A percentile compares a stretch with the other conserved stretches of the same genome.
Conservation (phyloP, 2,797 vertebrate species). For the Poecilia velifera region DNA sequence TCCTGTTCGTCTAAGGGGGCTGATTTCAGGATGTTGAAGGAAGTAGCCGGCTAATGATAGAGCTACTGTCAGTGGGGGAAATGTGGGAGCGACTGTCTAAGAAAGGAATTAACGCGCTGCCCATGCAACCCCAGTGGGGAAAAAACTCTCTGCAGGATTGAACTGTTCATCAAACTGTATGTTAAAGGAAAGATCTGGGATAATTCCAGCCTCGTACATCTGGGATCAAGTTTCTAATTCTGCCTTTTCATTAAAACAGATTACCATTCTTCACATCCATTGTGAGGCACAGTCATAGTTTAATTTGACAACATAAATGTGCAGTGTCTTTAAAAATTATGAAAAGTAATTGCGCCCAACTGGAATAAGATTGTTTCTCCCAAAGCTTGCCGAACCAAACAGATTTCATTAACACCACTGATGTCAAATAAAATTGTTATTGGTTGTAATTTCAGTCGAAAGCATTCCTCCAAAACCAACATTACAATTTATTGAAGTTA, state of each 20-base stretch:
- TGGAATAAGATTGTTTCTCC: conserved; percentile 30
- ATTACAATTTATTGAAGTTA: background rate
- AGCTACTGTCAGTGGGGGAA: conserved; percentile 39
- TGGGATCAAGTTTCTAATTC: conserved; percentile 73
- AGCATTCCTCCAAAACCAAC: background rate
- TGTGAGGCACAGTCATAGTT: conserved; percentile 58
- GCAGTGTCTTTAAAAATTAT: conserved; percentile 53
- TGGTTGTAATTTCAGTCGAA: background rate
- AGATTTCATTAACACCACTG: background rate
- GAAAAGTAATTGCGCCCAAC: conserved; percentile 59
- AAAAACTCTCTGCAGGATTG: conserved; percentile 73
- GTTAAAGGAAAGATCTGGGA: conserved; percentile 57
- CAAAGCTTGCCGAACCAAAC: conserved; percentile 20
- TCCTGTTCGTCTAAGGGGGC: conserved; percentile 66
- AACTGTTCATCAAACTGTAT: conserved; percentile 65
- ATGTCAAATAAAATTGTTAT: background rate
- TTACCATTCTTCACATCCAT: conserved; percentile 71
- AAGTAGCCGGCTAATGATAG: conserved; percentile 57
- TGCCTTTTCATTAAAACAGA: conserved; percentile 72
- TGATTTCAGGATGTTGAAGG: conserved; percentile 70
- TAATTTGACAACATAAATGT: conserved; percentile 68
- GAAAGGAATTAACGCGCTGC: conserved; percentile 70
- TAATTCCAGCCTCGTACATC: conserved; percentile 59
- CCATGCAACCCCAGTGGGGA: conserved; percentile 55
- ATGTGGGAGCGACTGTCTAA: conserved; percentile 34